These are phyloP conservation scores for Thalassaphorura encarpata DNA, from an alignment of 1,140 invertebrate genomes.

Conservation along the genomic window DNA sequence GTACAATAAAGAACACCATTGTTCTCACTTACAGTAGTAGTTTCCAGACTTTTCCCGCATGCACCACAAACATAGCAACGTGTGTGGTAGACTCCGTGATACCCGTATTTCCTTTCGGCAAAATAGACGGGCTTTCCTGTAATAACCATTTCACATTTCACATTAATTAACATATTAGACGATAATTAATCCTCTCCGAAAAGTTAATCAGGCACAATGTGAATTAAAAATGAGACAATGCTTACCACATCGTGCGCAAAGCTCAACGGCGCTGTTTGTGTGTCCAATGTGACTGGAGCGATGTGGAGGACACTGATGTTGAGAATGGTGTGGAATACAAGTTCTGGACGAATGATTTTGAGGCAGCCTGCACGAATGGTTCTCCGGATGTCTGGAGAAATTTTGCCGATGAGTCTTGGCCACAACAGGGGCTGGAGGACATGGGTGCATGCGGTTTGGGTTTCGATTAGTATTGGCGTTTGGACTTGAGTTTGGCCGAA, in stretches of 20 bases:
- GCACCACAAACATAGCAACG: background rate
- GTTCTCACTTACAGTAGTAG: background rate
- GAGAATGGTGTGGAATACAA: too few relatives aligned
- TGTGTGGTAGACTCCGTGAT: background rate
- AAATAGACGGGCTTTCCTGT: background rate
- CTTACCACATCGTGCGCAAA: background rate
- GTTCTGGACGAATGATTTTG: too few relatives aligned
- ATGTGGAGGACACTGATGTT: too few relatives aligned
- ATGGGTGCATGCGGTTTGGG: background rate
- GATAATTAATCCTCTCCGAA: background rate
- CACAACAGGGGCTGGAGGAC: background rate
- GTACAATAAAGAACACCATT: background rate
- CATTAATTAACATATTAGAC: background rate
- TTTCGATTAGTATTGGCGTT: too few relatives aligned
- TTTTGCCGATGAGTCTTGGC: background rate
- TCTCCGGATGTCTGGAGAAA: background rate
- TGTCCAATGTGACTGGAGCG: too few relatives aligned
- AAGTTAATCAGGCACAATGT: background rate
- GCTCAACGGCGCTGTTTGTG: too few relatives aligned
- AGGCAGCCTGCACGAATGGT: background rate
- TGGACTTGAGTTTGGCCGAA: background rate
- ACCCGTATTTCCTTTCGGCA: background rate
- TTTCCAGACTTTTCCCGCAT: background rate
- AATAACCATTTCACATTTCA: too few relatives aligned
- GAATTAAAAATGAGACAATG: background rate